Conservation (phyloP, 23 tunicate species). For the Halocynthia aurantium region DNA sequence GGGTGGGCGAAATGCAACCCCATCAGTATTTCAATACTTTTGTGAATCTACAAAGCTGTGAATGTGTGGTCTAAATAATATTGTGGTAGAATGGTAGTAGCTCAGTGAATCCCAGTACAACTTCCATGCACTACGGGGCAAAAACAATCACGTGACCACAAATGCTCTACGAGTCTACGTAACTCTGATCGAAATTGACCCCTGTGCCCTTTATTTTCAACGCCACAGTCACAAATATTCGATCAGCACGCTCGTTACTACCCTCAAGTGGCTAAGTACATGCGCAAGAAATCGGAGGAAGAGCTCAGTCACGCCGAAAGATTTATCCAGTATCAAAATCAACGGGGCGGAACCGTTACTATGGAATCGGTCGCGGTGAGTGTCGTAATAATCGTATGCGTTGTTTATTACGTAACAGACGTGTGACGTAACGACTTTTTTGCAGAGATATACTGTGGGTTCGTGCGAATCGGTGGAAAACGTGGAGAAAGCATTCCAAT, state of each 20-base stretch:
- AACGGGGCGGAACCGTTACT: constrained; percentile 72
- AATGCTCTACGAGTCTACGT: too few relatives aligned
- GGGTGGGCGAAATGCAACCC: too few relatives aligned
- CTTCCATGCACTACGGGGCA: too few relatives aligned
- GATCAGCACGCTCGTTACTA: constrained; percentile 33
- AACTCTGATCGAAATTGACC: too few relatives aligned
- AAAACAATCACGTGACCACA: too few relatives aligned
- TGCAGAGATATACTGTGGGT: constrained; percentile 26
- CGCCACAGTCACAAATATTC: constrained; percentile 70
- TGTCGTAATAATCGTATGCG: neutral
- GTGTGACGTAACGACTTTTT: neutral
- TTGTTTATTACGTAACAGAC: neutral
- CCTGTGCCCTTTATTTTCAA: too few relatives aligned
- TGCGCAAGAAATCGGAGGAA: constrained; percentile 74
- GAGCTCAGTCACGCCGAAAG: constrained; percentile 86
- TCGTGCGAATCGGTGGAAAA: constrained; percentile 23
- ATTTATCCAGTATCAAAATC: constrained; percentile 89
- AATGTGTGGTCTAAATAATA: too few relatives aligned
- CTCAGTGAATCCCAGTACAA: too few relatives aligned
- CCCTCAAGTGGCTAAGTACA: constrained; percentile 81
- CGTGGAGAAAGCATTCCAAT: constrained; percentile 46
- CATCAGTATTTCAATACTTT: too few relatives aligned
- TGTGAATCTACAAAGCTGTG: too few relatives aligned
- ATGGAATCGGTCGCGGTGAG: constrained; percentile 40
- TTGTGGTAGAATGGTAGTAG: too few relatives aligned